phyloP scores from a whole-genome alignment of 1,140 invertebrate genomes.

The Zophobas atratus region DNA sequence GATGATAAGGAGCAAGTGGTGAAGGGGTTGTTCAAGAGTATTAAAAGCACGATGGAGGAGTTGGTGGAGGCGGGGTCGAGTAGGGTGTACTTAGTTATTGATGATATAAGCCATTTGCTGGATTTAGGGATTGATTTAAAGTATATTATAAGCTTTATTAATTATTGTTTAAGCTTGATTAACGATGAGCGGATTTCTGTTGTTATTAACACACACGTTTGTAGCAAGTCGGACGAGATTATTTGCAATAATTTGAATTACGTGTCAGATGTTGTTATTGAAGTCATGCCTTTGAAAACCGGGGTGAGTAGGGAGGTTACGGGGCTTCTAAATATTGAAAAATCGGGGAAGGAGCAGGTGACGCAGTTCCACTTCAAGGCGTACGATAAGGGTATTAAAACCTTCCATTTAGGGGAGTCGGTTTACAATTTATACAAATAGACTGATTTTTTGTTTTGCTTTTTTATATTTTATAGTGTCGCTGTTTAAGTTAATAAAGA shows the following conservation, averaged over 20 bases:
- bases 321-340: constrained; percentile 74
- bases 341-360: constrained; percentile 68
- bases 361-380: constrained; percentile 77
- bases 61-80: constrained; percentile 39
- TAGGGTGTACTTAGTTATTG: constrained; percentile 74
- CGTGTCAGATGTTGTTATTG: constrained; percentile 75
- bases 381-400: constrained; percentile 79
- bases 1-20: constrained; percentile 60
- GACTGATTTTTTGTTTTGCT: constrained; percentile 47
- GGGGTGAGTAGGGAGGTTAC: constrained; percentile 79
- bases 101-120: constrained; percentile 80
- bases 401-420: constrained; percentile 75
- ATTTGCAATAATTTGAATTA: constrained; percentile 74
- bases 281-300: constrained; percentile 76
- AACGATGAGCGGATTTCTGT: constrained; percentile 67
- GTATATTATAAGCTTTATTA: constrained; percentile 72
- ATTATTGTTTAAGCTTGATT: constrained; percentile 67
- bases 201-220: constrained; percentile 69
- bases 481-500: constrained; percentile 33
- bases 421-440: constrained; percentile 62
- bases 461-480: constrained; percentile 34
- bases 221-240: constrained; percentile 70
- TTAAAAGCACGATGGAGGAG: constrained; percentile 58
- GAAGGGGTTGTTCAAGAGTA: constrained; percentile 62
- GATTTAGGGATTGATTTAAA: constrained; percentile 73